phyloP scores from a whole-genome alignment of 2,113 vertebrate genomes.

The Rhizomys pruinosus region DNA sequence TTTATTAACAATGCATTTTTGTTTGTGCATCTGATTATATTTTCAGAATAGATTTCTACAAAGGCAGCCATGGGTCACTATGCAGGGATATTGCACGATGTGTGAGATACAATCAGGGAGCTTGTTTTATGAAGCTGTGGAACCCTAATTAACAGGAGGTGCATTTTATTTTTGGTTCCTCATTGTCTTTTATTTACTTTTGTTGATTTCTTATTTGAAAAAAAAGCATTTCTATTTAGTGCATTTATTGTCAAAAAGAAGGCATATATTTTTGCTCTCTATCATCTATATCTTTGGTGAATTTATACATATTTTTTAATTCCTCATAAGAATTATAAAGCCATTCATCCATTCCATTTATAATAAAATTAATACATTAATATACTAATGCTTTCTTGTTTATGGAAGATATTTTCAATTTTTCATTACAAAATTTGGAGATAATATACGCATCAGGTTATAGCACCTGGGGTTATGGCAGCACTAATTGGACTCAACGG shows the following conservation, averaged over 20 bases:
- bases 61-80: background rate
- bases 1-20: background rate
- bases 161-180: background rate
- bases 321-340: background rate
- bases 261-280: background rate
- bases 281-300: background rate
- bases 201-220: background rate
- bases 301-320: background rate
- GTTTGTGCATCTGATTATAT: background rate
- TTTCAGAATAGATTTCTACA: background rate
- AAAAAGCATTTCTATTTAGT: background rate
- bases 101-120: background rate
- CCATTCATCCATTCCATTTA: background rate
- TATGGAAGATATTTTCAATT: background rate
- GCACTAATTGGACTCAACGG: too few species aligned
- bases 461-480: too few species aligned
- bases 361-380: background rate
- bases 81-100: too few species aligned
- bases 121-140: background rate
- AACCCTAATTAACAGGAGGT: accelerated
- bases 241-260: background rate
- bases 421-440: background rate
- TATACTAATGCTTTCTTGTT: background rate
- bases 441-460: background rate
- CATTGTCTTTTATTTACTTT: background rate